phyloP scores from a whole-genome alignment of 2,888 invertebrate species.

The Lithophane leautieri region DNA sequence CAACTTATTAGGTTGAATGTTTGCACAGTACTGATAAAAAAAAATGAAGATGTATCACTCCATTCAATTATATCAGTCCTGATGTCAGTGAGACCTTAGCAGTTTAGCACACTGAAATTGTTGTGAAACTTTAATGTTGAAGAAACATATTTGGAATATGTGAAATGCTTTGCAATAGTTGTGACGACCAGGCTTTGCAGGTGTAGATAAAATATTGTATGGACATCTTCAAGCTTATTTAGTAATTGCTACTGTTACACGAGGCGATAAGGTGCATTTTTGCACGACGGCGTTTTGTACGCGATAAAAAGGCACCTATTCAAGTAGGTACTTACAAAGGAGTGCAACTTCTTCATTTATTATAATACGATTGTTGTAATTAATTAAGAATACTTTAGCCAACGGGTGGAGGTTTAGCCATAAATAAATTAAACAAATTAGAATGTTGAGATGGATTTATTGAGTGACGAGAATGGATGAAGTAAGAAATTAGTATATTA shows the following conservation, averaged over 20 bases:
- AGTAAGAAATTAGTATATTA: neutral
- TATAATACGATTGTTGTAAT: neutral
- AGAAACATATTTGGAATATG: constrained; percentile 14
- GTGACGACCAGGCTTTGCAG: constrained; percentile 2
- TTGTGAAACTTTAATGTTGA: constrained; percentile 34
- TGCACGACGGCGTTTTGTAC: neutral
- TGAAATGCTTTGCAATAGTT: constrained; percentile 28
- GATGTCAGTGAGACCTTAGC: no score
- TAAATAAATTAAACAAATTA: neutral
- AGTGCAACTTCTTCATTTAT: neutral
- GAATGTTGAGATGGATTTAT: neutral
- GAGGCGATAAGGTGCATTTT: constrained; percentile 14
- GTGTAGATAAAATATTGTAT: constrained; percentile 20
- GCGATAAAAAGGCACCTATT: constrained; percentile 11
- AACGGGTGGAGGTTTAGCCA: neutral
- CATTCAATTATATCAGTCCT: no score
- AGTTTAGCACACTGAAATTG: constrained; percentile 20
- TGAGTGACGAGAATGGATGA: neutral
- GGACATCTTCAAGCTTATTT: neutral
- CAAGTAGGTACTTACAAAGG: no score
- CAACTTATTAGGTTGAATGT: constrained; percentile 12
- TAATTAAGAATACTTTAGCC: constrained; percentile 5
- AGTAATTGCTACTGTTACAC: neutral
- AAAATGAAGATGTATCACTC: neutral
- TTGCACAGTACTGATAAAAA: constrained; percentile 27